Base-by-base conservation (phyloP, 2,797 vertebrate species). In the Australoheros facetus region DNA sequence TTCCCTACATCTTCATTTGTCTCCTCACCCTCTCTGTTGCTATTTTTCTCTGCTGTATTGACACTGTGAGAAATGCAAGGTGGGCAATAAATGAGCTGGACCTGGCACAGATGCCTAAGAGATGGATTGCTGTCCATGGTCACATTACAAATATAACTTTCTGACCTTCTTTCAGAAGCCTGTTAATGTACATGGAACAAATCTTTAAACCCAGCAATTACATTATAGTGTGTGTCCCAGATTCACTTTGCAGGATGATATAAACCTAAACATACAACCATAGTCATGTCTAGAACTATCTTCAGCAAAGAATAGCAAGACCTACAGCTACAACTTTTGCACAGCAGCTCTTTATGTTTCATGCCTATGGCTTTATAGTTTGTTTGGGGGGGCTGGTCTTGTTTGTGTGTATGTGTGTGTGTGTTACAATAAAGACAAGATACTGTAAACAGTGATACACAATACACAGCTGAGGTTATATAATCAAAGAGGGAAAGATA, bases 61-160 rank as follows among this genome's bases (percentile, higher is more conserved):
- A 89, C 85, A 85, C 77, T 71, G 89, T 42, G 75, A 92, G 88
- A 89, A 89, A 87, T 90, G 91, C 88, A 87, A 92, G 71, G 85
- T 85, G 88, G 86, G 91, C 93, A 94, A 91, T 93, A 94, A 91
- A 84, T 73, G 83, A 87, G 88, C 81, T 26, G 64, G 75, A 84
- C 77, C 64, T 85, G 81, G 85, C 83, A 77, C 80, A 71, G 89
- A 85, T 84, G 72, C 84, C 81, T 42, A 81, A 75, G 80, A 55
- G 78, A 90, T 78, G 70, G 79, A 86, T 79, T 54, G 60, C 58
- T 78, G 58, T 81, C 70, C 19, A 1, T 17, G 60, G 57, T 66
- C 78, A 83, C 76, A 74, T 83, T 81, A 77, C 26, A 70, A 23
- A 69, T 80, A 42, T 64, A 73, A 80, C 69, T 82, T 77, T 58